Percentiles rank a stretch among this genome's conserved stretches.
phyloP scores from a whole-genome alignment of 53 echinoderm and acorn worm genomes.

The Pentamera pediparva region DNA sequence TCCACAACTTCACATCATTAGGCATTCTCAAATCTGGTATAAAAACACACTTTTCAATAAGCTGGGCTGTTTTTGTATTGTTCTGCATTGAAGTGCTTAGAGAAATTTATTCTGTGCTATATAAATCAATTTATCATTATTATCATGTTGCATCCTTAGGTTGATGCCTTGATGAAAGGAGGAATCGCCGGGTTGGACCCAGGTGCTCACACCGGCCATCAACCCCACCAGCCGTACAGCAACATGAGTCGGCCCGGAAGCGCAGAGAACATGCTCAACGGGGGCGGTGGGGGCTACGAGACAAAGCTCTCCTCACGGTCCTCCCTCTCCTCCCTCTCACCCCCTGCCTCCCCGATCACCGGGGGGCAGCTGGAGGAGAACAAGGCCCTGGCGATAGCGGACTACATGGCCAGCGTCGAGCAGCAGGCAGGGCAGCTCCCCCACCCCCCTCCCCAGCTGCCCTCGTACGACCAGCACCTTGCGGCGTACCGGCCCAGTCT shows the following conservation, averaged over 20 bases:
- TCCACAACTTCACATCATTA: too few relatives aligned
- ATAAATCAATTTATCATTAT: background rate
- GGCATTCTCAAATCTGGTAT: background rate
- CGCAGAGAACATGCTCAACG: conserved; percentile 26
- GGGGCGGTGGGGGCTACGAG: too few relatives aligned
- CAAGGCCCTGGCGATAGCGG: conserved; percentile 2
- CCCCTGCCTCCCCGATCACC: conserved; percentile 79
- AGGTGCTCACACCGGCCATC: too few relatives aligned
- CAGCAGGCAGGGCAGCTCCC: background rate
- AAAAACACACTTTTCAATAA: too few relatives aligned
- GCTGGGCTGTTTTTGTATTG: too few relatives aligned
- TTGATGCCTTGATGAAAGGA: conserved; percentile 83
- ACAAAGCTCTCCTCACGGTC: conserved; percentile 75
- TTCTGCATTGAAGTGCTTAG: too few relatives aligned
- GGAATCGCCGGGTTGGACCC: conserved; percentile 51
- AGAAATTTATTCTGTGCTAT: too few relatives aligned
- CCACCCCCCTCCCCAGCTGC: too few relatives aligned
- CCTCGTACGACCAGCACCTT: background rate
- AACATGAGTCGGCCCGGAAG: conserved; percentile 16
- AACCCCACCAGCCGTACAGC: conserved; percentile 28
- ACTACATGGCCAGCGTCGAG: conserved; percentile 20
- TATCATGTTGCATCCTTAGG: conserved; percentile 33
- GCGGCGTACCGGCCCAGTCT: background rate
- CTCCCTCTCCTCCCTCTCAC: conserved; percentile 89
- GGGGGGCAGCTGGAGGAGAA: conserved; percentile 43